phyloP scores from a whole-genome alignment of 2,888 invertebrate species.

The Sialis lutaria region DNA sequence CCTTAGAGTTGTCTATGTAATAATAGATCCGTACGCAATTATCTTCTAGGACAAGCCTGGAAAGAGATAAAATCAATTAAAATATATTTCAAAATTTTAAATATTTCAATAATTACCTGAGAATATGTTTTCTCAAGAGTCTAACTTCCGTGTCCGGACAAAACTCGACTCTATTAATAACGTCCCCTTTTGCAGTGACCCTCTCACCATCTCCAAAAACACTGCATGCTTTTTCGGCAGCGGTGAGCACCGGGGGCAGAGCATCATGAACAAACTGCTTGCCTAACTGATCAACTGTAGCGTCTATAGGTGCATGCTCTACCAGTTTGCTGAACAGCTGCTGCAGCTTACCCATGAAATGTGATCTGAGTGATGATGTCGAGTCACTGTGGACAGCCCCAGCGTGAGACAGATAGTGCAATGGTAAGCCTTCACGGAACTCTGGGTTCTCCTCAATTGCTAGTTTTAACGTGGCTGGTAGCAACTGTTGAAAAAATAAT shows the following conservation, averaged over 20 bases:
- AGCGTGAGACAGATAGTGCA: slow-evolving; percentile 55
- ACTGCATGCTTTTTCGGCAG: slow-evolving; percentile 48
- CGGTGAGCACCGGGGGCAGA: slow-evolving; percentile 62
- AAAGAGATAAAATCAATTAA: slow-evolving; percentile 6
- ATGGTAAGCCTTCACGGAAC: slow-evolving; percentile 57
- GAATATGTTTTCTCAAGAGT: slow-evolving; percentile 33
- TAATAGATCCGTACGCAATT: slow-evolving; percentile 52
- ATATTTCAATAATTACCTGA: slow-evolving; percentile 17
- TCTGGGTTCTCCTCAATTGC: slow-evolving; percentile 54
- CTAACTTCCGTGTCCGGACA: slow-evolving; percentile 39
- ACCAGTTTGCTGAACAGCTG: slow-evolving; percentile 39
- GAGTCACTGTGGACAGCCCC: slow-evolving; percentile 41
- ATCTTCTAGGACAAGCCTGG: slow-evolving; percentile 47
- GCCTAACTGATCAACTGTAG: slow-evolving; percentile 73
- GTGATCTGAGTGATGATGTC: slow-evolving; percentile 19
- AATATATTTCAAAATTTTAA: slow-evolving; percentile 1
- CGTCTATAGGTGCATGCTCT: slow-evolving; percentile 42
- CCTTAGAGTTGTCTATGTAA: slow-evolving; percentile 66
- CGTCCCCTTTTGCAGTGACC: slow-evolving; percentile 41
- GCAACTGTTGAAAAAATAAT: slow-evolving; percentile 22
- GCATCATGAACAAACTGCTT: slow-evolving; percentile 72
- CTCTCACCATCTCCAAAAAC: slow-evolving; percentile 54
- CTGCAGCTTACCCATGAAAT: slow-evolving; percentile 33
- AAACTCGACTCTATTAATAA: slow-evolving; percentile 47
- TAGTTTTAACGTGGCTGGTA: slow-evolving; percentile 56